A percentile compares a stretch with the other conserved stretches of the same genome.
Conservation (phyloP, 2,797 vertebrate genomes). For the Pagetopsis macropterus region DNA sequence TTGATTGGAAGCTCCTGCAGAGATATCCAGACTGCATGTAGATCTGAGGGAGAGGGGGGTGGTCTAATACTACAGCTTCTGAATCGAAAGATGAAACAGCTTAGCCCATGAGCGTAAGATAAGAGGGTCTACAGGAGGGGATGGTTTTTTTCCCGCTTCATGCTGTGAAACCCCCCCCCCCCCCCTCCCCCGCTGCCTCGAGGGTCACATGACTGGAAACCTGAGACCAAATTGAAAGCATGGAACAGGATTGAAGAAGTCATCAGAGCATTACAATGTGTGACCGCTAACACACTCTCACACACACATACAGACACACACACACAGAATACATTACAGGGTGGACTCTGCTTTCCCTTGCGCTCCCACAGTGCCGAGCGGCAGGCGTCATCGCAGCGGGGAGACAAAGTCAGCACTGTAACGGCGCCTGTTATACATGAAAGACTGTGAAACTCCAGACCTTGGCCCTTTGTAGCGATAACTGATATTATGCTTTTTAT, state of each 20-base stretch:
- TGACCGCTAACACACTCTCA: conserved; percentile 33
- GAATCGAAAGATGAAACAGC: conserved; percentile 46
- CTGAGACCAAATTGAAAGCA: conserved; percentile 41
- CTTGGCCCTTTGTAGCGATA: conserved; percentile 79
- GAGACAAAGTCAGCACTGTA: conserved; percentile 57
- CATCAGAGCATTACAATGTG: conserved; percentile 44
- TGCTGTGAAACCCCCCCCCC: conserved; percentile 45
- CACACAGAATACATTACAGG: conserved; percentile 43
- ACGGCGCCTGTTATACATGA: conserved; percentile 61
- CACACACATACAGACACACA: conserved; percentile 12
- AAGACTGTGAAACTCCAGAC: conserved; percentile 81
- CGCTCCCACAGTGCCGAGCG: conserved; percentile 64
- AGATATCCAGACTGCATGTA: conserved; percentile 21
- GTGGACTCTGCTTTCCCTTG: conserved; percentile 65
- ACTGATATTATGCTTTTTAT: conserved; percentile 70
- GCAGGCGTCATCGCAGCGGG: conserved; percentile 60
- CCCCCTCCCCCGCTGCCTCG: conserved; percentile 24
- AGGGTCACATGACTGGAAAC: conserved; percentile 46
- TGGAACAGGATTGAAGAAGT: conserved; percentile 52
- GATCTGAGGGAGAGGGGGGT: conserved; percentile 22
- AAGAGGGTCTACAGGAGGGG: conserved; percentile 24
- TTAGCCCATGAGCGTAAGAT: conserved; percentile 37
- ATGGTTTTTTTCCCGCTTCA: conserved; percentile 30
- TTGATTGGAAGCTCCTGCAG: conserved; percentile 33
- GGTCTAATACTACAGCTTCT: conserved; percentile 27